Conservation (phyloP, 2,888 invertebrate genomes). For the Eupithecia inturbata region DNA sequence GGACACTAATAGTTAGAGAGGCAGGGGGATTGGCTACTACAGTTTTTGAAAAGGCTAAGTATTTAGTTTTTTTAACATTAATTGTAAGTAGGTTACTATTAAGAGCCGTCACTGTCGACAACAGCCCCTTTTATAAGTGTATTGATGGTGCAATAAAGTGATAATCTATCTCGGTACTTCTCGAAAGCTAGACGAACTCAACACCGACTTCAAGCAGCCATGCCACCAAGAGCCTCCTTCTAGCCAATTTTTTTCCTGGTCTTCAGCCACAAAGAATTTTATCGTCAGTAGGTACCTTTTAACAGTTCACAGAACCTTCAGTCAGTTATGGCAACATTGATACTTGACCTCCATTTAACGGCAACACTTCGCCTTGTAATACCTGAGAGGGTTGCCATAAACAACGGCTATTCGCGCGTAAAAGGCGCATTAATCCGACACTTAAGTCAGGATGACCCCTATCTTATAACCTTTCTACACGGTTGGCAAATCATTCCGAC, state of each 20-base stretch:
- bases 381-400: slow-evolving; percentile 42
- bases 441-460: slow-evolving; percentile 31
- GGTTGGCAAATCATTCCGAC: not conserved
- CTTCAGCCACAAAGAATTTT: not conserved
- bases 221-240: no score
- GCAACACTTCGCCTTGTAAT: slow-evolving; percentile 29
- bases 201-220: not conserved
- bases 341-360: slow-evolving; percentile 27
- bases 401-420: slow-evolving; percentile 32
- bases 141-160: no score
- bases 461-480: slow-evolving; percentile 13
- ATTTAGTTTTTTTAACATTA: no score
- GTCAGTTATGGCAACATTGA: slow-evolving; percentile 9
- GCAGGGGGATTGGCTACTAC: no score
- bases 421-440: slow-evolving; percentile 35
- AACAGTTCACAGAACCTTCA: not conserved
- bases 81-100: no score
- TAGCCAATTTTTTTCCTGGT: not conserved
- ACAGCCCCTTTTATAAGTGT: no score
- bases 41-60: no score
- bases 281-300: not conserved
- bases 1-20: no score
- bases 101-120: no score
- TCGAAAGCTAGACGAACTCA: not conserved
- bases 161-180: no score